A percentile compares a stretch with the other conserved stretches of the same genome.
These are phyloP conservation scores for Nomada lathburiana DNA, from an alignment of 2,888 invertebrate genomes.

Conservation along the genomic window DNA sequence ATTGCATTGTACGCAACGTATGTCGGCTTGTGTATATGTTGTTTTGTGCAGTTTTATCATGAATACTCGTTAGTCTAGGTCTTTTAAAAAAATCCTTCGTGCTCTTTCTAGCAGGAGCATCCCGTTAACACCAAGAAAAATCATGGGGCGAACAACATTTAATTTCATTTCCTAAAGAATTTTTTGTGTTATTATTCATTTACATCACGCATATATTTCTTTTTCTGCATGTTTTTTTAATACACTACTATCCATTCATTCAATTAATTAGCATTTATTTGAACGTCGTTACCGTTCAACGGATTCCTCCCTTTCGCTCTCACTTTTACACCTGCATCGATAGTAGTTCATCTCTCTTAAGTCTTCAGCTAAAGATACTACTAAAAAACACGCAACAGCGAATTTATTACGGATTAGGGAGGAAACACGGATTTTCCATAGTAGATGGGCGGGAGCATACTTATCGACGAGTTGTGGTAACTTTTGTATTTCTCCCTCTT, in stretches of 20 bases:
- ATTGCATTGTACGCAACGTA: slow-evolving; percentile 52
- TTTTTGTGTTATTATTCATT: slow-evolving; percentile 61
- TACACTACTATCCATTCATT: slow-evolving; percentile 19
- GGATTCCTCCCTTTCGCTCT: slow-evolving; percentile 32
- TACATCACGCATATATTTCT: slow-evolving; percentile 56
- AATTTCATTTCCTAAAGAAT: slow-evolving; percentile 71
- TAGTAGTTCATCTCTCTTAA: slow-evolving; percentile 61
- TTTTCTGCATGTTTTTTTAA: slow-evolving; percentile 7
- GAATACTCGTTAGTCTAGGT: slow-evolving; percentile 18
- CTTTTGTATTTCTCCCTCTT: slow-evolving; percentile 35
- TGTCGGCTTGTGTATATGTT: slow-evolving; percentile 4
- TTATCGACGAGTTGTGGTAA: slow-evolving; percentile 65
- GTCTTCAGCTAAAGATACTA: slow-evolving; percentile 69
- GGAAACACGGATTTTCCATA: slow-evolving; percentile 37
- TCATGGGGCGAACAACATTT: slow-evolving; percentile 64
- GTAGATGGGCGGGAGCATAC: slow-evolving; percentile 57
- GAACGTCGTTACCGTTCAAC: background rate
- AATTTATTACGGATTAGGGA: slow-evolving; percentile 69
- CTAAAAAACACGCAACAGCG: slow-evolving; percentile 80
- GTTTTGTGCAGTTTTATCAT: slow-evolving; percentile 28
- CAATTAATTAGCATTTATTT: slow-evolving; percentile 41
- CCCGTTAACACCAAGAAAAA: slow-evolving; percentile 4
- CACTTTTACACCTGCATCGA: slow-evolving; percentile 42
- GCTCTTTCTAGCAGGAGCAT: background rate
- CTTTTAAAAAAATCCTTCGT: background rate